Percentiles rank a stretch among this genome's conserved stretches.
phyloP scores from a whole-genome alignment of 2,888 invertebrate species.

The Epiperipatus broadwayi region DNA sequence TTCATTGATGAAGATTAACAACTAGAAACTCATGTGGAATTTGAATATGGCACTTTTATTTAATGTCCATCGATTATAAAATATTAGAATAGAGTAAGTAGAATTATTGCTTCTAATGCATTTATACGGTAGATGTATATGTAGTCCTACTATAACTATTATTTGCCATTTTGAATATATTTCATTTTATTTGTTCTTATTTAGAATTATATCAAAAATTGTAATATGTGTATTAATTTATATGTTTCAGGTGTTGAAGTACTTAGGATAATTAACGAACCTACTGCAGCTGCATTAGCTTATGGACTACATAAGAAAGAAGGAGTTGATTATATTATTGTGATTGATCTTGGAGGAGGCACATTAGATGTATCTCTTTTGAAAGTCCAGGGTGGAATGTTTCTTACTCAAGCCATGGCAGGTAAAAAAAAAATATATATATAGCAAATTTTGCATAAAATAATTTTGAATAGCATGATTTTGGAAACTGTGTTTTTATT shows the following conservation, averaged over 20 bases:
- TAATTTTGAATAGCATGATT: slow-evolving; percentile 15
- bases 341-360: slow-evolving; percentile 33
- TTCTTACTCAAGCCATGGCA: slow-evolving; percentile 34
- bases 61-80: no score
- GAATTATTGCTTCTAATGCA: no score
- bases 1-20: no score
- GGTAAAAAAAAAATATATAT: slow-evolving; percentile 20
- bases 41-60: no score
- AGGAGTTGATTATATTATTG: slow-evolving; percentile 29
- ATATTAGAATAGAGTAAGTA: no score
- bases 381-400: slow-evolving; percentile 33
- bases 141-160: no score
- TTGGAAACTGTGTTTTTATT: slow-evolving; percentile 1
- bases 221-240: not conserved
- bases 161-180: slow-evolving; percentile 7
- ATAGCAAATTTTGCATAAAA: no score
- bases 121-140: no score
- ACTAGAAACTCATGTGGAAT: no score
- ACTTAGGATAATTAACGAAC: slow-evolving; percentile 33
- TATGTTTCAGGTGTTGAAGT: slow-evolving; percentile 28
- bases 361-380: slow-evolving; percentile 32
- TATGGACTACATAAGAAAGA: slow-evolving; percentile 34
- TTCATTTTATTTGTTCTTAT: not conserved
- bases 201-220: not conserved
- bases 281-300: slow-evolving; percentile 35